Evolutionary conservation across 2,888 invertebrate genomes (phyloP), one percentile per base, ranked within the genome.

Genomic region (Listrodromus nycthemerus): DNA sequence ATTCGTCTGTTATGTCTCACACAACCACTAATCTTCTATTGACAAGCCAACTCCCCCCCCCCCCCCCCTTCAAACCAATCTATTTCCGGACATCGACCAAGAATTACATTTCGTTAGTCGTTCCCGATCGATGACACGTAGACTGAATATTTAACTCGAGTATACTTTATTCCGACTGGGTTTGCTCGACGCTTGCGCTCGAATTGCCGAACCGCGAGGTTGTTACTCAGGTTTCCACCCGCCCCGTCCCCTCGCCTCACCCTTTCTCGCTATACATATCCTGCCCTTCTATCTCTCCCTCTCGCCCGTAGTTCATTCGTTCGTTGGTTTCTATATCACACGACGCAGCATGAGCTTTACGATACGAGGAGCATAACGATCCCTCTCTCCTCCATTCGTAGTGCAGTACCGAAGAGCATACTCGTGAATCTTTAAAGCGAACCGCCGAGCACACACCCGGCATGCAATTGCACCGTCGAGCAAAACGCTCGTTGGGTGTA

Each of bases 131-230:
- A 89, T 89, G 86, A 84, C 86, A 83, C 84, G 83, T 83, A 83
- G 67, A 81, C 76, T 79, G 85, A 88, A 89, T 89, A 89, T 89
- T 89, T 88, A 82, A 89, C 84, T 84, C 73, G 67, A 16, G 58
- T 69, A 52, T 55, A 66, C 67, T 69, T 83, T 85, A 70, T 50
- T 75, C 70, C 78, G 41, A 45, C 58, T 41, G 70, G 52, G 41
- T 79, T 78, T 45, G 86, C 82, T 52, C 27, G 52, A 55, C 71
- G 61, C 50, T 80, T 65, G 30, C 73, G 80, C 74, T 75, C 50
- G 61, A 58, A 33, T 24, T 33, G 24, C 33, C 50, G 21, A 41
- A 21, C 58, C 48, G 75, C 80, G 71, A 78, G 52, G 50, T 21
- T 58, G 67, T 75, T 65, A 41, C 52, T 71, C 58, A 67, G 45